Percentiles rank a stretch among this genome's conserved stretches.
Evolutionary conservation across 2,113 vertebrate species (phyloP).

Genomic region (Cryptoleucopteryx plumbea): DNA sequence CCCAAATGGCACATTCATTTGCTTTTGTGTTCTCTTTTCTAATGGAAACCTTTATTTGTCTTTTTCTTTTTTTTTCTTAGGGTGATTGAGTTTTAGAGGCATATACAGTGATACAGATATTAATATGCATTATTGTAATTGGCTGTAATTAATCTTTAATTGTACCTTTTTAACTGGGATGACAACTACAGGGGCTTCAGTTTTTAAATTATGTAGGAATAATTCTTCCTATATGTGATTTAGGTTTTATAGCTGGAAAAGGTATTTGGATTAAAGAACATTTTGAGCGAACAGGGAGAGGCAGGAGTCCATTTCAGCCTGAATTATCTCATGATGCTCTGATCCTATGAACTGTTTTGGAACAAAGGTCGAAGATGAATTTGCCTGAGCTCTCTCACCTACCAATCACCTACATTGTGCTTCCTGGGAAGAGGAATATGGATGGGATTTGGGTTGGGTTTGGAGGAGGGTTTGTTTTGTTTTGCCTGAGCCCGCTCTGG

Average conservation of each 20-base stretch:
- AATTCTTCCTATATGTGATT: not conserved
- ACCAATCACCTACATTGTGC: not conserved
- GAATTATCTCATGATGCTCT: not conserved
- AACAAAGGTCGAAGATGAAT: not conserved
- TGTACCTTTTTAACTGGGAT: not conserved
- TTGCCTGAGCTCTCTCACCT: not conserved
- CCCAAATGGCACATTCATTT: not conserved
- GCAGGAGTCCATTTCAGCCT: not conserved
- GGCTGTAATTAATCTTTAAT: slow-evolving; percentile 5
- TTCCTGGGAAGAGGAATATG: not conserved
- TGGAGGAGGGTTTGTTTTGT: not conserved
- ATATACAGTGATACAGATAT: not conserved
- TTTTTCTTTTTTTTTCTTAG: not conserved
- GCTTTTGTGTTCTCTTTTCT: not conserved
- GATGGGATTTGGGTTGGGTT: not conserved
- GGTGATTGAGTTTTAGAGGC: not conserved
- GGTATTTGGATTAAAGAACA: not conserved
- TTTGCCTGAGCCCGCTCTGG: not conserved
- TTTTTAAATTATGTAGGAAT: not conserved
- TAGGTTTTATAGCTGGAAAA: not conserved
- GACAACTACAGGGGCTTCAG: not conserved
- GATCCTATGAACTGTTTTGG: not conserved
- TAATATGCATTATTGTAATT: not conserved
- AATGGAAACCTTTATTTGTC: not conserved
- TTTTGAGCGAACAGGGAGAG: not conserved